Evolutionary conservation across 2,797 vertebrate genomes (phyloP), one percentile per base, ranked within the genome.

Genomic region (Crenuchus spilurus): DNA sequence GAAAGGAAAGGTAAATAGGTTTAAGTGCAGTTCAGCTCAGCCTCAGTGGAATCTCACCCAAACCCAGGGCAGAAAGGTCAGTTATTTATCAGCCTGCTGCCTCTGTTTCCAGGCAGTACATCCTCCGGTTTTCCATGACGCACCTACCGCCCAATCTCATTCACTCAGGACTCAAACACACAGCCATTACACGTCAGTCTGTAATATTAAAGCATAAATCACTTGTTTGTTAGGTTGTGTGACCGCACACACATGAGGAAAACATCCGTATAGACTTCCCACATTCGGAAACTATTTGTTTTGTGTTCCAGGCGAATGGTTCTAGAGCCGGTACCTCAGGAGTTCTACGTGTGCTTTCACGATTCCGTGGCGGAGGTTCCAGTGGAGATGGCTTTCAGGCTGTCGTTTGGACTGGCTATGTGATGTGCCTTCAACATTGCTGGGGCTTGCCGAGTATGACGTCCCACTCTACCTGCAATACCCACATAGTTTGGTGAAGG

Each of bases 281-380:
- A 24, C 48, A 54, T 55, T 44, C 11, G 18, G 20, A 11, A 49
- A n/a, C 33, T 68, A 13, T 42, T 55, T 24, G 16, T 30, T 52
- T 7, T 48, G 16, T 20, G 14, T 80, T 87, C 20, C 90, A 99
- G 97, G 71, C 93, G 97, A 83, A 95, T 97, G 78, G 85, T 98
- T 82, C 89, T 95, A 0, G 92, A 95, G 75, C 97, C 97, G 0
- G 90, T 94, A 71, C 95, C 95, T 87, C 97, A 97, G 86, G 97
- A 99, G 83, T 95, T 96, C 80, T 99, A 97, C 0, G 95, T 99
- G 54, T 99, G 98, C 80, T 99, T 98, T 84, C 98, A 98, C 24
- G 96, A 99, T 82, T 98, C 98, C 0, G 95, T 99, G 76, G 89
- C 95, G 0, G 97, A 98, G 76, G 89, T 97, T 81, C 95, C 95